These are phyloP conservation scores for Pomacea canaliculata DNA, from an alignment of 2,888 invertebrate genomes.

Conservation along the genomic window DNA sequence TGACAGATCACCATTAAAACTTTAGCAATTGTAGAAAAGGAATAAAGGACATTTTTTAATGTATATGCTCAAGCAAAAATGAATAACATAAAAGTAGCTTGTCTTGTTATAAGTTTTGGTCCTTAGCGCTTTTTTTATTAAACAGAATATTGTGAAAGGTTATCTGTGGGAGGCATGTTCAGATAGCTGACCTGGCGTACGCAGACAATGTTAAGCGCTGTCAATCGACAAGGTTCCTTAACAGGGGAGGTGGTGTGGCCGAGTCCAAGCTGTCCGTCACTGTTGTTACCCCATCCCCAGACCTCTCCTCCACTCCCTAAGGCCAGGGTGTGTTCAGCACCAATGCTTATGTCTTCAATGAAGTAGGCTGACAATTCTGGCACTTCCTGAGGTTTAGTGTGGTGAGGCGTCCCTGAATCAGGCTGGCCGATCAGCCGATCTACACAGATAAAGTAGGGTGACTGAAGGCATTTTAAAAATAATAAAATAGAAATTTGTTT, in stretches of 20 bases:
- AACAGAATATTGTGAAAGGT: no score
- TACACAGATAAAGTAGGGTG: conserved; percentile 43
- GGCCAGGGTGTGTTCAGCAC: conserved; percentile 76
- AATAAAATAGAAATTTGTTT: no score
- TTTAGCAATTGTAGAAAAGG: no score
- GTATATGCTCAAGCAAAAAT: no score
- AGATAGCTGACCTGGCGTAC: conserved; percentile 72
- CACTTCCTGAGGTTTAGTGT: conserved; percentile 74
- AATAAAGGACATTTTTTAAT: no score
- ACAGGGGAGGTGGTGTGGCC: conserved; percentile 74
- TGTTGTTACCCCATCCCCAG: conserved; percentile 77
- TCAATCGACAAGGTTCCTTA: conserved; percentile 74
- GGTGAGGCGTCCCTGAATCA: conserved; percentile 70
- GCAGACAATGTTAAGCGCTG: conserved; percentile 73
- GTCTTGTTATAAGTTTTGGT: no score
- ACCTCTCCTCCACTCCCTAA: conserved; percentile 75
- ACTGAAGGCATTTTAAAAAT: not conserved
- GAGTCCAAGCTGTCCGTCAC: conserved; percentile 76
- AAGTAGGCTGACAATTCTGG: conserved; percentile 72
- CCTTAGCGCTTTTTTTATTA: no score
- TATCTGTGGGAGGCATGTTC: no score
- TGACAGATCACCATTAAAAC: no score
- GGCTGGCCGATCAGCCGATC: conserved; percentile 76
- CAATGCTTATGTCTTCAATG: conserved; percentile 75
- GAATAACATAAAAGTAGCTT: no score